Evolutionary conservation across 2,888 invertebrate genomes (phyloP).

Genomic region (Acleris cristana): DNA sequence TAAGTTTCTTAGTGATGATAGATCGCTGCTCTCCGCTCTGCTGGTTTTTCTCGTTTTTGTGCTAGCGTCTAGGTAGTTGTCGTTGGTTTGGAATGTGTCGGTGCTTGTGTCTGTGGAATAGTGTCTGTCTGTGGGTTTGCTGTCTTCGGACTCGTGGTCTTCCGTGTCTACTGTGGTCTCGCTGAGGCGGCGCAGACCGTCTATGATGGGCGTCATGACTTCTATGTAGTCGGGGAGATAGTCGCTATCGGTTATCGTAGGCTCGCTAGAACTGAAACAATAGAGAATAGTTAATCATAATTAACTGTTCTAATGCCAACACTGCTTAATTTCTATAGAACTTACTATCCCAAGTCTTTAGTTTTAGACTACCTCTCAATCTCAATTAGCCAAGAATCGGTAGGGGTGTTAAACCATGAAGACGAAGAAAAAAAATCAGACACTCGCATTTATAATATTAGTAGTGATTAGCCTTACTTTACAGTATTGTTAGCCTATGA

Average conservation of each 20-base stretch:
- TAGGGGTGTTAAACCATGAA: too few species aligned
- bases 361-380: too few species aligned
- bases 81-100: constrained; percentile 68
- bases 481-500: too few species aligned
- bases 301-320: neutral
- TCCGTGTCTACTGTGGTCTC: constrained; percentile 52
- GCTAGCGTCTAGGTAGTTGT: constrained; percentile 50
- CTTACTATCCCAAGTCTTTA: too few species aligned
- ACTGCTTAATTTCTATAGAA: too few species aligned
- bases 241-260: constrained; percentile 70
- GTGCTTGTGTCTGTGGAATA: constrained; percentile 58
- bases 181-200: constrained; percentile 69
- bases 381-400: too few species aligned
- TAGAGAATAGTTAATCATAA: neutral
- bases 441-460: too few species aligned
- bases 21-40: constrained; percentile 64
- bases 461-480: too few species aligned
- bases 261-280: constrained; percentile 67
- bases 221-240: constrained; percentile 79
- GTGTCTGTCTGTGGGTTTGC: constrained; percentile 46
- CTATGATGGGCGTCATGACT: constrained; percentile 77
- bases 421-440: too few species aligned
- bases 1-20: constrained; percentile 71
- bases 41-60: constrained; percentile 65
- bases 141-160: constrained; percentile 48